Evolutionary conservation across 2,797 vertebrate species (phyloP), one percentile per base, ranked within the genome.

Genomic region (Chromobotia macracanthus): DNA sequence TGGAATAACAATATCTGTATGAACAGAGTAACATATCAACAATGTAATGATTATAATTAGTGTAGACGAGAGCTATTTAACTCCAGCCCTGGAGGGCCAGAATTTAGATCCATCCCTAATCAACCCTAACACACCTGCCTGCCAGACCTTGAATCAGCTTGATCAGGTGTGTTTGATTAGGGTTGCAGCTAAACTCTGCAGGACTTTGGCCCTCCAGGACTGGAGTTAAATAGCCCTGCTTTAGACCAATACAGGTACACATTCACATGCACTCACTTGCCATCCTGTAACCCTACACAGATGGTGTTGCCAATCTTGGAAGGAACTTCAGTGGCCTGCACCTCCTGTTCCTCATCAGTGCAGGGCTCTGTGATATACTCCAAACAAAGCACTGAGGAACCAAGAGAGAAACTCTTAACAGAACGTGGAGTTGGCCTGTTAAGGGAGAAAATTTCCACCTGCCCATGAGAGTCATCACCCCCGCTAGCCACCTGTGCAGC

Each of bases 401-500:
- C 89, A 85, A 97, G 82, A 0, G 94, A 91, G 86, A 98, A 92
- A 63, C 92, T 96, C 83, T 96, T 97, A n/a, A 97, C 94, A 0
- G 92, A 91, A 18, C 95, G 94, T 0, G 96, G 96, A 0, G 89
- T 87, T 0, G 94, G 84, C 1, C 95, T 92, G 90, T 97, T 96
- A 79, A 97, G 87, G 23, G 96, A 98, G 84, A 96, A 96, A 84
- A 98, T 96, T 84, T 96, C 95, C 69, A 98, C 91, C 25, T 96
- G 95, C 0, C 95, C 95, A 0, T 90, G 92, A 0, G 91, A 92
- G 76, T 75, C 35, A 12, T 92, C 93, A 83, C 91, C 94, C n/a
- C 95, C 93, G 0, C 95, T 95, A 0, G 95, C 95, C 0, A 96
- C 95, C 96, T 98, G 85, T 55, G 38, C 28, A 79, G 15, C 65